Evolutionary conservation across 2,888 invertebrate genomes (phyloP), one percentile per base, ranked within the genome.

Genomic region (Pyrochroa serraticornis): DNA sequence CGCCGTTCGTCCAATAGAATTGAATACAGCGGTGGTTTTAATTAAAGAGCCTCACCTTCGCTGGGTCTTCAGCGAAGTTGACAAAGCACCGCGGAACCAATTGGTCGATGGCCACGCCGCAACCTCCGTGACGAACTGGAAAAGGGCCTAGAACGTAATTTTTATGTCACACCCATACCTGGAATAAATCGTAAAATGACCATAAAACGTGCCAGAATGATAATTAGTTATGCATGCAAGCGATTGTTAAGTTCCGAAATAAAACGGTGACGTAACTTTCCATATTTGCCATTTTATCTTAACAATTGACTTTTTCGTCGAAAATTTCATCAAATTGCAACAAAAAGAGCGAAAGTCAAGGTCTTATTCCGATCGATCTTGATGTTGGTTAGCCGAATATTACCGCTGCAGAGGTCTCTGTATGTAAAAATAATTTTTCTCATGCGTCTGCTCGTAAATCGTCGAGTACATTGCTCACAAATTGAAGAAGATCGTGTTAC

Each of bases 181-280:
- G 56, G 60, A 54, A 60, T 50, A 57, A 56, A 58, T 46, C 55
- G 53, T 58, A 62, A 66, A 67, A 64, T 58, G 44, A 44, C 59
- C 56, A 61, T 66, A 65, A 62, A 65, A 53, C n/a, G 32, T n/a
- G 34, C n/a, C 13, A 34, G 33, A 7, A 58, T 41, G 33, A 33
- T 46, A 58, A 60, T 67, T 65, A 65, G 53, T 66, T 69, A 67
- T 71, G 65, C 66, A 69, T 66, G 65, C 66, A 60, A 63, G 44
- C 61, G 53, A 53, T 65, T 66, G 65, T 63, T 58, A 65, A 58
- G 60, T 50, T 50, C 67, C 65, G 65, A 72, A 71, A 72, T 72
- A 69, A n/a, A 67, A 51, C 59, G 51, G 54, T 72, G 72, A 72
- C 65, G 70, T 66, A 70, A 71, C 45, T 55, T n/a, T n/a, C 54